phyloP scores from a whole-genome alignment of 2,888 invertebrate genomes.

The Metallyticus violacea region DNA sequence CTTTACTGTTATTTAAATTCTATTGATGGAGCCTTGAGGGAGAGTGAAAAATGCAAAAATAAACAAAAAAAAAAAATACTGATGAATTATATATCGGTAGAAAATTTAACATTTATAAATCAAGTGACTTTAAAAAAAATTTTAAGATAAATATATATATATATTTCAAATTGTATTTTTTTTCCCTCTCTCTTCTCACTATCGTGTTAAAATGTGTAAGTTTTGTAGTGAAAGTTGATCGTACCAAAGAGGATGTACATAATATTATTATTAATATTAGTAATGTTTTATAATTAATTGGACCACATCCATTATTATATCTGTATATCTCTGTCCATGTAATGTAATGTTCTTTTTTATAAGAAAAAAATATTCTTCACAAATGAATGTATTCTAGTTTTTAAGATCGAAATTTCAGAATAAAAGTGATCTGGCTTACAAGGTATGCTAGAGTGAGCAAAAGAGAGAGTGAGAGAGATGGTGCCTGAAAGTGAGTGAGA shows the following conservation, averaged over 20 bases:
- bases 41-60: background rate
- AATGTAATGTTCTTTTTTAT: constrained; percentile 10
- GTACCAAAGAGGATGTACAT: constrained; percentile 32
- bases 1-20: background rate
- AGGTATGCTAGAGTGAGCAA: background rate
- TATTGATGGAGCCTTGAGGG: constrained; percentile 5
- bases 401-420: constrained; percentile 5
- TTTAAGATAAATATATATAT: constrained; percentile 13
- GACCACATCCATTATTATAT: constrained; percentile 22
- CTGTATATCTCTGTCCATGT: constrained; percentile 8
- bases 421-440: background rate
- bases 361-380: background rate
- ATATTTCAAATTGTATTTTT: constrained; percentile 28
- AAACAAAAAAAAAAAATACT: background rate
- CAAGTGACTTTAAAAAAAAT: constrained; percentile 4
- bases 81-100: constrained; percentile 10
- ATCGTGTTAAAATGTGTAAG: constrained; percentile 28
- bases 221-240: constrained; percentile 30
- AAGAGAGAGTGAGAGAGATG: background rate
- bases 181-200: constrained; percentile 22
- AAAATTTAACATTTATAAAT: constrained; percentile 19
- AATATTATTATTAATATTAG: constrained; percentile 15
- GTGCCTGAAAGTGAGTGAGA: background rate
- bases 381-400: constrained; percentile 16
- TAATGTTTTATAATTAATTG: constrained; percentile 19